phyloP scores from a whole-genome alignment of 2,113 vertebrate species.

The Dasyornis broadbenti region DNA sequence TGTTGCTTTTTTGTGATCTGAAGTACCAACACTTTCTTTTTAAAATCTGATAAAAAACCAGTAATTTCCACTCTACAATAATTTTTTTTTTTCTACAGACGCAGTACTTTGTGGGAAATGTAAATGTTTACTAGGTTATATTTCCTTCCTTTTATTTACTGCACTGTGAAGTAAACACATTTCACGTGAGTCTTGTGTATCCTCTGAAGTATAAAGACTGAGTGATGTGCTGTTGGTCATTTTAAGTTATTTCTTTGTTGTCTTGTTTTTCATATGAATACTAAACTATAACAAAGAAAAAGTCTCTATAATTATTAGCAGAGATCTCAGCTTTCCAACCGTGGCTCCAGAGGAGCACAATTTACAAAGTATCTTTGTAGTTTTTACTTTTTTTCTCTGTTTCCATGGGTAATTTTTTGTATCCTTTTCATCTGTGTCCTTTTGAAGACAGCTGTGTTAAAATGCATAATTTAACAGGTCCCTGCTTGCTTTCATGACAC shows the following conservation, averaged over 20 bases:
- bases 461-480: conserved; percentile 30
- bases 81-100: not conserved
- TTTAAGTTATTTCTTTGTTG: not conserved
- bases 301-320: not conserved
- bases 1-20: not conserved
- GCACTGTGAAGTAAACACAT: not conserved
- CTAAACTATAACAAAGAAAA: not conserved
- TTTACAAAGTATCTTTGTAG: not conserved
- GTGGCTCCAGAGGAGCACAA: not conserved
- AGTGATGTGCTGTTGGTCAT: not conserved
- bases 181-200: not conserved
- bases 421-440: not conserved
- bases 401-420: not conserved
- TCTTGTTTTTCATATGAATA: not conserved
- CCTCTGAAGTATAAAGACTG: not conserved
- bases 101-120: not conserved
- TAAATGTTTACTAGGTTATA: not conserved
- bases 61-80: not conserved
- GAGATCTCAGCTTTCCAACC: not conserved
- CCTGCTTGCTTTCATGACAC: conserved; percentile 10
- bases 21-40: not conserved
- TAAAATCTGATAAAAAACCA: not conserved
- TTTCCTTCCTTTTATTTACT: not conserved
- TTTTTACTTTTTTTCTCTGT: not conserved
- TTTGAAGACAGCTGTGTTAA: conserved; percentile 17